A percentile compares a stretch with the other conserved stretches of the same genome.
Evolutionary conservation across 2,888 invertebrate species (phyloP).

Genomic region (Meiosimyza platycephala): DNA sequence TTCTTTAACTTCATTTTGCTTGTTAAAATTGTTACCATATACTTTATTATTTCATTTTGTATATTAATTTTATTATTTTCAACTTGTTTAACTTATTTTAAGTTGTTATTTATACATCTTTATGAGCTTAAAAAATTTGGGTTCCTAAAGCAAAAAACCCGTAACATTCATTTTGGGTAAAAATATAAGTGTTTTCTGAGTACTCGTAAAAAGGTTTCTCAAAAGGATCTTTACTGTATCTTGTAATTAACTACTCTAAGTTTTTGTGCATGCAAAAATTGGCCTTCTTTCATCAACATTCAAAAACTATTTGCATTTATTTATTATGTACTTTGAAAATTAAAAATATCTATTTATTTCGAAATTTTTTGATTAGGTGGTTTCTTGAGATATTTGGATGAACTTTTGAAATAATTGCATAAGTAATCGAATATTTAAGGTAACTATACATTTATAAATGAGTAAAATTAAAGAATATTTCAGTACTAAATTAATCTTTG

Average conservation of each 20-base stretch:
- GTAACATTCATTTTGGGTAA: not conserved
- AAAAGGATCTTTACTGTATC: too few relatives aligned
- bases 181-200: not conserved
- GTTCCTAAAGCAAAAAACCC: slow-evolving; percentile 30
- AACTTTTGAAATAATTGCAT: slow-evolving; percentile 13
- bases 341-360: too few relatives aligned
- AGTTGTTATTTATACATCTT: not conserved
- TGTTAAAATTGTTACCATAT: too few relatives aligned
- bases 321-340: too few relatives aligned
- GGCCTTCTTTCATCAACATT: not conserved
- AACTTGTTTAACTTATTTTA: slow-evolving; percentile 8
- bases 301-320: slow-evolving; percentile 3
- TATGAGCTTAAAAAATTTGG: too few relatives aligned
- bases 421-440: too few relatives aligned
- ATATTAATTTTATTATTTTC: not conserved
- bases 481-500: too few relatives aligned
- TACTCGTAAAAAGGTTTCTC: not conserved
- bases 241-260: too few relatives aligned
- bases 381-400: slow-evolving; percentile 64
- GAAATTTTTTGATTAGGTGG: slow-evolving; percentile 56
- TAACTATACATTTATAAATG: too few relatives aligned
- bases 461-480: too few relatives aligned
- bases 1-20: too few relatives aligned
- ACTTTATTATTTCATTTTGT: too few relatives aligned
- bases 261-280: slow-evolving; percentile 26